Base-by-base conservation (phyloP, 2,888 invertebrate genomes). In the Bellardia bayeri region DNA sequence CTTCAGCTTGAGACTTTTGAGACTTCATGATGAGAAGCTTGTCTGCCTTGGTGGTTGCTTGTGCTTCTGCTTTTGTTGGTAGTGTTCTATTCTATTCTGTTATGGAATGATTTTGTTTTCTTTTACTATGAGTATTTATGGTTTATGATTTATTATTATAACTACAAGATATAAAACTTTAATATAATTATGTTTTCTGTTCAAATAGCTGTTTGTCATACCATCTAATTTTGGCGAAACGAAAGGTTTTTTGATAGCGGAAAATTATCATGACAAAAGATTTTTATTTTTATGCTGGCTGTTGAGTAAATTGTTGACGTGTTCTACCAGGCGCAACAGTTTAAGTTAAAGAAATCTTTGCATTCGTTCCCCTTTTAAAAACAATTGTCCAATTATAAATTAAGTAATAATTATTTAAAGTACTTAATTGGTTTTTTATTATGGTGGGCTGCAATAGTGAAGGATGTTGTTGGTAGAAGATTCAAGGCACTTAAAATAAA, bases 231-330 rank as follows among this genome's bases (percentile, higher is more conserved):
- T 72, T 23, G 66, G 66, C 66, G 66, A 68, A 79, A 68, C 79
- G 33, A 75, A 58, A 61, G 64, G 71, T 37, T 37, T 23, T 66
- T 74, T 85, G 40, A 74, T n/a, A 79, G 80, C 85, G 75, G 80
- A 85, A 85, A 85, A 81, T 81, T 85, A 76, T 75, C 56, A 76
- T 81, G 85, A 78, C 64, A 69, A 85, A 72, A 72, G 61, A 30
- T 63, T 83, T 45, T 78, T 54, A 9, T 85, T 74, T n/a, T 45
- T 13, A n/a, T 58, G 66, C 49, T 45, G 13, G 23, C 72, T 40
- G 56, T 63, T 82, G 61, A 56, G 78, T 74, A 75, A 80, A 83
- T 80, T 64, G 80, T 66, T 66, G 58, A 49, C 75, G 69, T 76
- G 80, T 66, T 81, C 63, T 63, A 54, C 56, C 75, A 81, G 56